Evolutionary conservation across 92 coral and sea anemone genomes (phyloP).

Genomic region (Umimayanthus kanabou): DNA sequence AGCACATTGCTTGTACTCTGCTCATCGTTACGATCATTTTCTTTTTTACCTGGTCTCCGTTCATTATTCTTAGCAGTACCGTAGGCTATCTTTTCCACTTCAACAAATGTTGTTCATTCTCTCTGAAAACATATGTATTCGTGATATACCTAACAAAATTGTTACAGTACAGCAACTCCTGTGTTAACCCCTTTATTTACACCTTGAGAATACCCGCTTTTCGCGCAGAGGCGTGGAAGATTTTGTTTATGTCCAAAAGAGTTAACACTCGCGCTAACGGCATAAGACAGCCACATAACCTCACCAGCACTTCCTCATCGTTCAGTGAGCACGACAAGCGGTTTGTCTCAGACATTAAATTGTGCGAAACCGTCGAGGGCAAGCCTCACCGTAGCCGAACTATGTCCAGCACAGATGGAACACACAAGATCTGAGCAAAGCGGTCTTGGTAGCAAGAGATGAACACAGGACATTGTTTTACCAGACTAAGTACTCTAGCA

Average conservation of each 20-base stretch:
- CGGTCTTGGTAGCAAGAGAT: neutral
- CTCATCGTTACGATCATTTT: slow-evolving; percentile 15
- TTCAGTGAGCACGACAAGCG: slow-evolving; percentile 8
- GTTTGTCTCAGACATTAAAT: neutral
- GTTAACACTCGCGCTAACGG: neutral
- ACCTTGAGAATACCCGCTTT: slow-evolving; percentile 22
- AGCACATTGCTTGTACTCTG: slow-evolving; percentile 10
- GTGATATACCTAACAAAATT: neutral
- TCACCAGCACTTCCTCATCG: slow-evolving; percentile 19
- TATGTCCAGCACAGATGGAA: slow-evolving; percentile 4
- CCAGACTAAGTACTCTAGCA: too few relatives aligned
- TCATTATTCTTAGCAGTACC: slow-evolving; percentile 9
- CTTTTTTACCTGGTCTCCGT: slow-evolving; percentile 22
- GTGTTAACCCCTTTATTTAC: slow-evolving; percentile 24
- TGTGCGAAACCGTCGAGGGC: neutral
- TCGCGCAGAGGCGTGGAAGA: slow-evolving; percentile 12
- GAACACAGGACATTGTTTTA: too few relatives aligned
- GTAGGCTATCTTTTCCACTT: neutral
- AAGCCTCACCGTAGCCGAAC: neutral
- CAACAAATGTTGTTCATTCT: neutral
- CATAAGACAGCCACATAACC: neutral
- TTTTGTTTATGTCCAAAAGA: neutral
- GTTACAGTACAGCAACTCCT: slow-evolving; percentile 21
- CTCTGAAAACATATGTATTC: neutral
- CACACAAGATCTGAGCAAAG: neutral